Evolutionary conservation across 2,888 invertebrate genomes (phyloP).

Genomic region (Carabus problematicus): DNA sequence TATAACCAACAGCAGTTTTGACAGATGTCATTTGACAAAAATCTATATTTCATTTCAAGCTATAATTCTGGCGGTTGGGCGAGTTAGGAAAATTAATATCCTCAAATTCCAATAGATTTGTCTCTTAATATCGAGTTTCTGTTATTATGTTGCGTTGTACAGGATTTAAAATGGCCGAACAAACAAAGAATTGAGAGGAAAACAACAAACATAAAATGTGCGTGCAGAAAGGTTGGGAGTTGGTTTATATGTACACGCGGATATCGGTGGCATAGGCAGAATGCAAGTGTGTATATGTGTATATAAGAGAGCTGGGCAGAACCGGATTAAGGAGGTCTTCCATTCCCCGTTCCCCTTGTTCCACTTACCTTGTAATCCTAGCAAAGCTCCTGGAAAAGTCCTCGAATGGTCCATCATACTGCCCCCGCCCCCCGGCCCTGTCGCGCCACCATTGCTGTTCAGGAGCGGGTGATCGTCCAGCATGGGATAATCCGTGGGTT

Average conservation of each 20-base stretch:
- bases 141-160: too few relatives aligned
- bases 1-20: too few relatives aligned
- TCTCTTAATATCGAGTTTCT: too few relatives aligned
- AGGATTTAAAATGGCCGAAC: constrained; percentile 27
- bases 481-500: constrained; percentile 73
- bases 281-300: background rate
- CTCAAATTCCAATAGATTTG: too few relatives aligned
- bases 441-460: constrained; percentile 64
- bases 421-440: constrained; percentile 58
- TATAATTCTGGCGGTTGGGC: too few relatives aligned
- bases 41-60: too few relatives aligned
- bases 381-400: constrained; percentile 79
- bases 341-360: background rate
- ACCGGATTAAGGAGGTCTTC: background rate
- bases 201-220: background rate
- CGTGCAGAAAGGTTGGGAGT: background rate
- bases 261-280: background rate
- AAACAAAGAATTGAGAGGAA: constrained; percentile 18
- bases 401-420: constrained; percentile 70
- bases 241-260: background rate
- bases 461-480: constrained; percentile 71
- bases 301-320: background rate
- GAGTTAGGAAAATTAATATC: too few relatives aligned
- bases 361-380: constrained; percentile 78
- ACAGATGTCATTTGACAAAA: too few relatives aligned